These are phyloP conservation scores for Cryptus armator DNA, from an alignment of 2,888 invertebrate genomes.

Conservation along the genomic window DNA sequence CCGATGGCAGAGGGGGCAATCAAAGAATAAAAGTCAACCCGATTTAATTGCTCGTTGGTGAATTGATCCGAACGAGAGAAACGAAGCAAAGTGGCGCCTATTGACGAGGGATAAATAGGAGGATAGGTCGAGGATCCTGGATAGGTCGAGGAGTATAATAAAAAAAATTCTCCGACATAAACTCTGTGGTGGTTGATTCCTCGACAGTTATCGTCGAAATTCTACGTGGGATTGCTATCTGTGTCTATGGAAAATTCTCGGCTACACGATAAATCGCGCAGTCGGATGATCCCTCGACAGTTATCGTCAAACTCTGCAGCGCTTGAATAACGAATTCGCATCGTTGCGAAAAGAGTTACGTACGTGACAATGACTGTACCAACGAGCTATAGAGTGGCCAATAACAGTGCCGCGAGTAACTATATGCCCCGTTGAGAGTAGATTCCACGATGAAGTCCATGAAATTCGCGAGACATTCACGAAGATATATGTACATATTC, in stretches of 20 bases:
- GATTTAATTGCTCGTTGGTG: background rate
- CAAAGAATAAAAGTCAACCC: too few species aligned
- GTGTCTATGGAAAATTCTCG: too few species aligned
- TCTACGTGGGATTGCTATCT: too few species aligned
- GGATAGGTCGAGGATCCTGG: background rate
- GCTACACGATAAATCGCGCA: too few species aligned
- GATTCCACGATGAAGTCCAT: background rate
- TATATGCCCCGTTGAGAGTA: background rate
- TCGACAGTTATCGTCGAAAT: too few species aligned
- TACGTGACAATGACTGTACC: too few species aligned
- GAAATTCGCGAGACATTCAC: background rate
- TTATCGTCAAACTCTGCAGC: too few species aligned
- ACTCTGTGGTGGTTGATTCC: background rate
- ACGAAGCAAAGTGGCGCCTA: background rate
- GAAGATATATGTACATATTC: background rate
- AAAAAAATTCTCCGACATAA: background rate
- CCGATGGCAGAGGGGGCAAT: too few species aligned
- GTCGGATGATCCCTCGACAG: too few species aligned
- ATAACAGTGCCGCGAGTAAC: background rate
- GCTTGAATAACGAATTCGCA: too few species aligned
- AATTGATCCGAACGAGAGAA: background rate
- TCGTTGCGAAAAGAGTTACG: too few species aligned
- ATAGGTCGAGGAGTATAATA: background rate
- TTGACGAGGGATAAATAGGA: background rate
- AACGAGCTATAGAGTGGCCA: too few species aligned